phyloP scores from a whole-genome alignment of 2,113 vertebrate genomes.

The Ivindomyrus marchei region DNA sequence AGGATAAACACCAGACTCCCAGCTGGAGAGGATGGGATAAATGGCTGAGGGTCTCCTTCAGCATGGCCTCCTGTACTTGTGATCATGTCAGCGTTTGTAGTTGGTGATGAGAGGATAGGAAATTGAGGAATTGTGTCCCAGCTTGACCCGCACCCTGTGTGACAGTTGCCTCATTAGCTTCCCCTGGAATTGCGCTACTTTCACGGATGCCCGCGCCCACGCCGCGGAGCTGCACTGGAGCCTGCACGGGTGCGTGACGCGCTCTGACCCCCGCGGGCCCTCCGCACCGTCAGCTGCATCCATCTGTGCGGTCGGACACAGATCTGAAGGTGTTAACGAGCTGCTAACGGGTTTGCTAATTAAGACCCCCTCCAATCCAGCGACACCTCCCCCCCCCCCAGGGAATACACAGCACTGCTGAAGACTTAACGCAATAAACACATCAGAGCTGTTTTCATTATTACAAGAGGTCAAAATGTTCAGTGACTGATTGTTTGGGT shows the following conservation, averaged over 20 bases:
- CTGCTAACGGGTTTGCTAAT: slow-evolving; percentile 14
- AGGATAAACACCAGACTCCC: not conserved
- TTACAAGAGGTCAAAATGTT: not conserved
- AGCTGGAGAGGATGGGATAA: not conserved
- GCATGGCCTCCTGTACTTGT: not conserved
- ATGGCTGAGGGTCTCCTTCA: not conserved
- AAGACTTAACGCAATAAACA: not conserved
- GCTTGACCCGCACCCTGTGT: not conserved
- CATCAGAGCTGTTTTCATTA: not conserved
- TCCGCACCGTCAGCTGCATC: not conserved
- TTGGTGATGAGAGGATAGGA: not conserved
- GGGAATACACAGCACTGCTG: not conserved
- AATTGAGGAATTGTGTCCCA: not conserved
- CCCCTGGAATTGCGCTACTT: too few relatives aligned
- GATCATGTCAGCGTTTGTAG: not conserved
- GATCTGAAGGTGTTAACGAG: slow-evolving; percentile 15
- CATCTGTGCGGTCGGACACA: not conserved
- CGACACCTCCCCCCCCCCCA: not conserved
- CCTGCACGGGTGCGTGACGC: not conserved
- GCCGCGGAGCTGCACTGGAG: not conserved
- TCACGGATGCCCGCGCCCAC: too few relatives aligned
- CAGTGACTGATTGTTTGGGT: not conserved
- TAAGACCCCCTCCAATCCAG: not conserved
- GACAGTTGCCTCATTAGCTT: not conserved
- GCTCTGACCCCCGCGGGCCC: not conserved